phyloP scores from a whole-genome alignment of 1,140 invertebrate genomes.

The Hesperophylax magnus region DNA sequence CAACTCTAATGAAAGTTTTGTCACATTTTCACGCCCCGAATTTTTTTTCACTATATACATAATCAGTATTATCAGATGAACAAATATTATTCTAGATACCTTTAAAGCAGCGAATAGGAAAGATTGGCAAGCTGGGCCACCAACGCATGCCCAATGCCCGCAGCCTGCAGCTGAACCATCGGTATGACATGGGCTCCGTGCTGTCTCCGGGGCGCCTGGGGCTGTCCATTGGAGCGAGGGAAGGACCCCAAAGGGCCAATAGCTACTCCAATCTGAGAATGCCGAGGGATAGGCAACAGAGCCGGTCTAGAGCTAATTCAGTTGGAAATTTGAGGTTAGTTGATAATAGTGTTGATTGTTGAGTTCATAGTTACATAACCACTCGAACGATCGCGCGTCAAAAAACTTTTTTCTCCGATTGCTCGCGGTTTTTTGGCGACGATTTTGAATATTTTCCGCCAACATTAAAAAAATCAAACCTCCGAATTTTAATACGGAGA shows the following conservation, averaged over 20 bases:
- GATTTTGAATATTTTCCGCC: too few species aligned
- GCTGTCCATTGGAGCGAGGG: background rate
- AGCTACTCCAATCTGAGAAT: conserved; percentile 23
- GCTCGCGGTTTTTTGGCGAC: too few species aligned
- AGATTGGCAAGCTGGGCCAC: conserved; percentile 5
- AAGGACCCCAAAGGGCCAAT: background rate
- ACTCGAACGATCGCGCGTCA: too few species aligned
- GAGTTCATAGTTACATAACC: too few species aligned
- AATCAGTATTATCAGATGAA: too few species aligned
- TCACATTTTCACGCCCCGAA: too few species aligned
- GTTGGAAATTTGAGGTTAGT: conserved; percentile 40
- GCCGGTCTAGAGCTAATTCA: conserved; percentile 22
- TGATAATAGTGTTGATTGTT: too few species aligned
- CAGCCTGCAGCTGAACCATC: background rate
- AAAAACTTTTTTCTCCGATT: too few species aligned
- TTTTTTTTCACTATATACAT: too few species aligned
- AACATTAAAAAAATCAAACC: too few species aligned
- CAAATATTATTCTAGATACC: conserved; percentile 28
- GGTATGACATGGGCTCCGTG: background rate
- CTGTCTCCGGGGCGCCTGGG: conserved; percentile 13
- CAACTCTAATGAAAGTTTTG: too few species aligned
- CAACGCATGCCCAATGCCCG: background rate
- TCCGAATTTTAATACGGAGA: too few species aligned
- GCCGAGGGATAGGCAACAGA: background rate
- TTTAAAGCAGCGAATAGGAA: conserved; percentile 38